A percentile compares a stretch with the other conserved stretches of the same genome.
These are phyloP conservation scores for Oostethus manadensis DNA, from an alignment of 2,113 vertebrate genomes.

Conservation along the genomic window DNA sequence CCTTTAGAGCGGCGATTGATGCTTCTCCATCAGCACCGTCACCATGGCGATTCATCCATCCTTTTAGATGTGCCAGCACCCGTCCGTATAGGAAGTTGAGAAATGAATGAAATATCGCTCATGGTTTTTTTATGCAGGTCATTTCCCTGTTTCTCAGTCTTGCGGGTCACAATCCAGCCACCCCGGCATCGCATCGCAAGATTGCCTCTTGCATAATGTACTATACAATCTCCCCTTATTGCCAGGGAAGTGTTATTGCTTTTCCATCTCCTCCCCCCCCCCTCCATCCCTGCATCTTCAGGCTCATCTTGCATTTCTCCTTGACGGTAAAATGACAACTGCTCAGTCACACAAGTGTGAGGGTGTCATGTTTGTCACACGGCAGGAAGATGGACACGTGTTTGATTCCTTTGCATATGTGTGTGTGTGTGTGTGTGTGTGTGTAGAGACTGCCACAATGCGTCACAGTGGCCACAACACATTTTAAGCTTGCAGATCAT, in stretches of 20 bases:
- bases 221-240: constrained; percentile 61
- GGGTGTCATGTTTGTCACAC: constrained; percentile 21
- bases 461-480: constrained; percentile 22
- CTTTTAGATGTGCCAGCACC: constrained; percentile 27
- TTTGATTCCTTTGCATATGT: neutral
- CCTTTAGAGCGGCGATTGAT: constrained; percentile 45
- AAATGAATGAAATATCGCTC: constrained; percentile 7
- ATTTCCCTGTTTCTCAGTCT: constrained; percentile 38
- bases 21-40: constrained; percentile 46
- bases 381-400: neutral
- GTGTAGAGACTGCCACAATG: constrained; percentile 3
- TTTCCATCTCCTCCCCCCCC: constrained; percentile 29
- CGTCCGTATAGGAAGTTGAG: constrained; percentile 27
- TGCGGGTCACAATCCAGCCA: constrained; percentile 38
- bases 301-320: constrained; percentile 54
- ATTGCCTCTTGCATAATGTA: constrained; percentile 66
- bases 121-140: constrained; percentile 38
- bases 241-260: constrained; percentile 45
- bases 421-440: neutral
- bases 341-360: constrained; percentile 52
- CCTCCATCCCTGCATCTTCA: constrained; percentile 27
- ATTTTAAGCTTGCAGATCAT: constrained; percentile 39
- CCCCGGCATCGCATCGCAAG: constrained; percentile 39
- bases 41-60: constrained; percentile 54
- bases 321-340: constrained; percentile 49